Percentiles rank a stretch among this genome's conserved stretches.
These are phyloP conservation scores for Stenodema calcarata DNA, from an alignment of 2,888 invertebrate species.

Conservation along the genomic window DNA sequence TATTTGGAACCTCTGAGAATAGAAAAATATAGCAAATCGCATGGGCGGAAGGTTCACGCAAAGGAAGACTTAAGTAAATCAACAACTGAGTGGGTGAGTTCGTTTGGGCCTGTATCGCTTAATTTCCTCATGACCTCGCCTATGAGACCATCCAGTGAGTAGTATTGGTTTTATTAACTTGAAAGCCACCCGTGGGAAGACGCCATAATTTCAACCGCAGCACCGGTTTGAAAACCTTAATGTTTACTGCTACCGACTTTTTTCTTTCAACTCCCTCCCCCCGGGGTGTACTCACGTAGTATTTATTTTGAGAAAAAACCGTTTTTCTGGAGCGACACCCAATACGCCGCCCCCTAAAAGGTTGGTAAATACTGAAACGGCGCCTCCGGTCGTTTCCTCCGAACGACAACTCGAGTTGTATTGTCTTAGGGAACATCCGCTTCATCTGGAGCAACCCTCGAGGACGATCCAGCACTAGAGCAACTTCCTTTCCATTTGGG, in stretches of 20 bases:
- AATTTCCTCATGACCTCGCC: too few species aligned
- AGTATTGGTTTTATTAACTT: too few species aligned
- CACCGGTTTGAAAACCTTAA: not conserved
- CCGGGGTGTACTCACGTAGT: not conserved
- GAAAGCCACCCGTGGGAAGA: not conserved
- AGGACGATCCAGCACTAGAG: not conserved
- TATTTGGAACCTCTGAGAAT: too few species aligned
- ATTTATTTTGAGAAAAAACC: not conserved
- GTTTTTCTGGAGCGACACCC: not conserved
- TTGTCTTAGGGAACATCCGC: not conserved
- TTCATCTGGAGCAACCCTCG: not conserved
- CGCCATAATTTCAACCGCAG: not conserved
- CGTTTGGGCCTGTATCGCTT: too few species aligned
- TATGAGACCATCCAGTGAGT: too few species aligned
- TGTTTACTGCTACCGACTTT: not conserved
- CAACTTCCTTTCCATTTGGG: not conserved
- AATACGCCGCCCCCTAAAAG: not conserved
- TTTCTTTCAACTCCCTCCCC: not conserved
- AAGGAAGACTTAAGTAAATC: too few species aligned
- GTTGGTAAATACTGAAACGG: not conserved
- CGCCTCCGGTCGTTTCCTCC: not conserved
- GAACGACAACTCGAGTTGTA: not conserved
- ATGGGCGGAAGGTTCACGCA: too few species aligned
- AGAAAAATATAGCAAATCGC: too few species aligned
- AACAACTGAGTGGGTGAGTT: too few species aligned